A percentile compares a stretch with the other conserved stretches of the same genome.
Evolutionary conservation across 2,888 invertebrate species (phyloP).

Genomic region (Nephrotoma appendiculata): DNA sequence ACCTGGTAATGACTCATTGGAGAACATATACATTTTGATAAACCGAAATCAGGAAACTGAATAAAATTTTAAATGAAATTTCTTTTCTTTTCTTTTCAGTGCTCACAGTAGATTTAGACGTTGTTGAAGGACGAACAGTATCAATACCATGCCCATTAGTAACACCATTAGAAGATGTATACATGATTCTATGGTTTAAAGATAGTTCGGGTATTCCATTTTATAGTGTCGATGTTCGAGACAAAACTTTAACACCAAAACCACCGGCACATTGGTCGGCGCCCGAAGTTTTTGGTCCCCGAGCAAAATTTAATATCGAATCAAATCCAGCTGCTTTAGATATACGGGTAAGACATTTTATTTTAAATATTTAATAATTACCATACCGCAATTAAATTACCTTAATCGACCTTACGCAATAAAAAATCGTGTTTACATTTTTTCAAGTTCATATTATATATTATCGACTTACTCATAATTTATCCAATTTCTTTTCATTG

Average conservation of each 20-base stretch:
- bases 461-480: background rate
- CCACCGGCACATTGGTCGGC: conserved; percentile 76
- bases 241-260: conserved; percentile 59
- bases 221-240: conserved; percentile 74
- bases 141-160: conserved; percentile 78
- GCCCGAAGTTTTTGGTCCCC: conserved; percentile 69
- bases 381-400: no score
- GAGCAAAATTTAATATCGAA: conserved; percentile 69
- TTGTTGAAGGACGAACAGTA: conserved; percentile 75
- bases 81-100: conserved; percentile 31
- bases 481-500: background rate
- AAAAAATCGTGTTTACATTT: background rate
- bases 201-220: conserved; percentile 76
- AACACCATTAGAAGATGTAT: conserved; percentile 71
- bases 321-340: conserved; percentile 69
- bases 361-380: background rate
- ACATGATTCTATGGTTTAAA: conserved; percentile 87
- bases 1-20: background rate
- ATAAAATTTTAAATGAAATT: background rate
- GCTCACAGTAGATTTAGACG: conserved; percentile 67
- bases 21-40: background rate
- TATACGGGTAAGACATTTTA: conserved; percentile 37
- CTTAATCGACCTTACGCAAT: no score
- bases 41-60: background rate
- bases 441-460: background rate